Conservation (phyloP, 37 sponge, comb jelly and placozoan genomes). For the Theonella swinhoei region DNA sequence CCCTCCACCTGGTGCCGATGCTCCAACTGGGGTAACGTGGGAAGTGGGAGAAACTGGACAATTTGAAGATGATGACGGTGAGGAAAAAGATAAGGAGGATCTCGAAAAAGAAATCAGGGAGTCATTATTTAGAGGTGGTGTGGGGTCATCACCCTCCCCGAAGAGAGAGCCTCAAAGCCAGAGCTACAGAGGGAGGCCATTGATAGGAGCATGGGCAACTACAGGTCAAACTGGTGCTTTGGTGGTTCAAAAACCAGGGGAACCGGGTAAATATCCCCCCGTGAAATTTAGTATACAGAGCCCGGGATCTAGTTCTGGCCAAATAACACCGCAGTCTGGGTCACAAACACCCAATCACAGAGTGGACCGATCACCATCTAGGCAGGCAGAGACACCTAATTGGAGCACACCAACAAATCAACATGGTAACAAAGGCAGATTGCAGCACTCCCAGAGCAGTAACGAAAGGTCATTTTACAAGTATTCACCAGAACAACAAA, state of each 20-base stretch:
- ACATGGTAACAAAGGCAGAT: neutral
- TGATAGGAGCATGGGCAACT: slow-evolving; percentile 55
- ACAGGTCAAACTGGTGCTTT: slow-evolving; percentile 15
- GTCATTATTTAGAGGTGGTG: slow-evolving; percentile 2
- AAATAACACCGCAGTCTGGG: neutral
- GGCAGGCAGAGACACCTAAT: neutral
- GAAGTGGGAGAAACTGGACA: neutral
- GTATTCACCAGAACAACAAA: neutral
- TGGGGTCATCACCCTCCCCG: slow-evolving; percentile 1
- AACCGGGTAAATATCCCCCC: neutral
- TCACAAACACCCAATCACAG: neutral
- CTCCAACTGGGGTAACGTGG: too few relatives aligned
- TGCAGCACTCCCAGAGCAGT: neutral
- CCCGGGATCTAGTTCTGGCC: slow-evolving; percentile 1
- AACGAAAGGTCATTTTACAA: neutral
- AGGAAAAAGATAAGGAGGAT: neutral
- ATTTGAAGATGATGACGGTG: neutral
- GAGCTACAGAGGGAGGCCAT: slow-evolving; percentile 1
- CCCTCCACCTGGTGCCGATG: too few relatives aligned
- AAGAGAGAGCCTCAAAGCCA: neutral
- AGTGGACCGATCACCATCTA: neutral
- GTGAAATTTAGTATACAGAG: neutral
- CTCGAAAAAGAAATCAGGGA: neutral
- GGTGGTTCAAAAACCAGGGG: neutral
- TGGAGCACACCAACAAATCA: neutral